A percentile compares a stretch with the other conserved stretches of the same genome.
Evolutionary conservation across 2,113 vertebrate species (phyloP).

Genomic region (Rhea pennata): DNA sequence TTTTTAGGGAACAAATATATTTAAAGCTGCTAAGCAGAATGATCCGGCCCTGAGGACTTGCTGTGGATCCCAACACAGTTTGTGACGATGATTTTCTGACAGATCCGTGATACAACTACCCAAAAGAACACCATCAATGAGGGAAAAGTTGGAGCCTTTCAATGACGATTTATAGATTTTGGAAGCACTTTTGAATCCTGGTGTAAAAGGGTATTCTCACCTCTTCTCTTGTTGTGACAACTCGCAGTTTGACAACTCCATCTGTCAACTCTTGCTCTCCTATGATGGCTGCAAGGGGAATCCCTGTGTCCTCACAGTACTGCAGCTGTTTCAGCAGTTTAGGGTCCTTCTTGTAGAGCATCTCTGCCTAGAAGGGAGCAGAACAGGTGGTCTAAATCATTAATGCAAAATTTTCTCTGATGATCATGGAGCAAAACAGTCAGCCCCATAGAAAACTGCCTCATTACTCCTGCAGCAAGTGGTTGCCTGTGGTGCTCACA

Average conservation of each 20-base stretch:
- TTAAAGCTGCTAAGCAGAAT: background rate
- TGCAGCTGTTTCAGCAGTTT: slow-evolving; percentile 93
- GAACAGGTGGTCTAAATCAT: background rate
- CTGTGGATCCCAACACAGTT: background rate
- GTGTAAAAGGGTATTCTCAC: slow-evolving; percentile 62
- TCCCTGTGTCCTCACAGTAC: slow-evolving; percentile 88
- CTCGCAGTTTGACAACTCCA: slow-evolving; percentile 87
- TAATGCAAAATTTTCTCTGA: background rate
- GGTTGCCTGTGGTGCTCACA: background rate
- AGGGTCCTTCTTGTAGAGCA: slow-evolving; percentile 92
- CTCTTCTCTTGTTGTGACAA: slow-evolving; percentile 87
- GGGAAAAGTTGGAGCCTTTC: background rate
- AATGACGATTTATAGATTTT: background rate
- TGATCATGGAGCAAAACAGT: background rate
- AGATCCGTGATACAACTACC: background rate
- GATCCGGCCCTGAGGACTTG: no score
- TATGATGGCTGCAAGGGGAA: slow-evolving; percentile 91
- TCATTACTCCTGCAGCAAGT: background rate
- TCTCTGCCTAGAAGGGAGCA: slow-evolving; percentile 83
- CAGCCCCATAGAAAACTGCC: background rate
- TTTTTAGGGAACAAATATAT: background rate
- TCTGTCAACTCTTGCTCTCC: slow-evolving; percentile 91
- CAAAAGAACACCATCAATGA: rapidly evolving
- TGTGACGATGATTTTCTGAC: background rate
- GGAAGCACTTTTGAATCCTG: background rate